Conservation (phyloP, 2,888 invertebrate genomes). For the Hirtodrosophila histrioides region DNA sequence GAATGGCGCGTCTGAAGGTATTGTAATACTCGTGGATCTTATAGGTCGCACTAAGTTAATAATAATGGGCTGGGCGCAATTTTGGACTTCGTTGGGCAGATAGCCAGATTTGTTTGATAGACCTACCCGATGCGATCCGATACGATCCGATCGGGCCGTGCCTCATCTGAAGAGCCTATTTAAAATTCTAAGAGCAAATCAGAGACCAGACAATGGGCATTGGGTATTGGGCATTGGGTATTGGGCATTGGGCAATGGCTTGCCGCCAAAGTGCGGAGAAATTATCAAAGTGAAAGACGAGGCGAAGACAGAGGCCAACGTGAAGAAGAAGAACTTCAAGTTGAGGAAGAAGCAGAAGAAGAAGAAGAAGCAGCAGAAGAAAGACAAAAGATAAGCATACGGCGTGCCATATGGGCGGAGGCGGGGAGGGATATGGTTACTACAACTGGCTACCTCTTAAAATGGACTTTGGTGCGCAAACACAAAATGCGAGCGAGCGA, state of each 20-base stretch:
- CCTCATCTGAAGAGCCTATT: slow-evolving; percentile 55
- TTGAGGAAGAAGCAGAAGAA: neutral
- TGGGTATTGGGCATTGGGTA: slow-evolving; percentile 39
- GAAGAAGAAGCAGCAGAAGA: slow-evolving; percentile 23
- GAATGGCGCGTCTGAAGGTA: too few species aligned
- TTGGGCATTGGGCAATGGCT: slow-evolving; percentile 49
- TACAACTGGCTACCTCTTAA: slow-evolving; percentile 32
- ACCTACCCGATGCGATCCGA: slow-evolving; percentile 2
- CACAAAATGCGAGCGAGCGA: neutral
- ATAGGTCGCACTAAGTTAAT: neutral
- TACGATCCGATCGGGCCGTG: slow-evolving; percentile 15
- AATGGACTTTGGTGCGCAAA: slow-evolving; percentile 54
- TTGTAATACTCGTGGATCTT: too few species aligned
- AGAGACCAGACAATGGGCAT: slow-evolving; percentile 36
- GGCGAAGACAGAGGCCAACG: slow-evolving; percentile 34
- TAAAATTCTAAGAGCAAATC: slow-evolving; percentile 76
- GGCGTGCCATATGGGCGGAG: slow-evolving; percentile 35
- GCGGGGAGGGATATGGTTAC: slow-evolving; percentile 5
- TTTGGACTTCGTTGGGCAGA: slow-evolving; percentile 52
- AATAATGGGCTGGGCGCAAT: slow-evolving; percentile 21
- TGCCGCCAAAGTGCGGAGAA: slow-evolving; percentile 73
- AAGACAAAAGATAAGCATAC: slow-evolving; percentile 55
- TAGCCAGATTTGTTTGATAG: slow-evolving; percentile 52
- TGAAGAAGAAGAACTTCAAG: slow-evolving; percentile 17
- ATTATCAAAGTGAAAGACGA: slow-evolving; percentile 77